Percentiles rank a stretch among this genome's conserved stretches.
phyloP scores from a whole-genome alignment of 2,888 invertebrate species.

The Caenorhabditis sulstoni region DNA sequence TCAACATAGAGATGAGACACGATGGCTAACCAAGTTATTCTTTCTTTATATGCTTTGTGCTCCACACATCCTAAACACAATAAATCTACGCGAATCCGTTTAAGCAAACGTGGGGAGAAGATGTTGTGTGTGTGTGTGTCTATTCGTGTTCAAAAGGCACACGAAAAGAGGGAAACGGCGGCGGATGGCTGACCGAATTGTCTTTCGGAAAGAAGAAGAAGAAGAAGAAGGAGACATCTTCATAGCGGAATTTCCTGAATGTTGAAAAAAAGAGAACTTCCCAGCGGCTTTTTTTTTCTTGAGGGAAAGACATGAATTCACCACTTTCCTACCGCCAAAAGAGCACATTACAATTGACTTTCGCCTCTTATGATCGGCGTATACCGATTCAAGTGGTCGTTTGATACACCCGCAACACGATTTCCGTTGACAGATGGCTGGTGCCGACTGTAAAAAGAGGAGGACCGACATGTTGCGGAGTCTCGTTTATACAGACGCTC shows the following conservation, averaged over 20 bases:
- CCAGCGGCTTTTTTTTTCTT: no score
- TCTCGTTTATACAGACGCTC: slow-evolving; percentile 29
- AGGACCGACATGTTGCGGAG: slow-evolving; percentile 50
- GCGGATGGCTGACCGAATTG: slow-evolving; percentile 44
- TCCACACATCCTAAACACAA: slow-evolving; percentile 59
- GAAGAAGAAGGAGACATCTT: slow-evolving; percentile 24
- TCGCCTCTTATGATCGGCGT: slow-evolving; percentile 7
- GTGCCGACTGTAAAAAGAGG: slow-evolving; percentile 21
- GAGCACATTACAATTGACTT: slow-evolving; percentile 32
- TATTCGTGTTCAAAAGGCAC: slow-evolving; percentile 45
- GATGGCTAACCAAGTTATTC: slow-evolving; percentile 61
- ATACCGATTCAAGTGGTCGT: slow-evolving; percentile 45
- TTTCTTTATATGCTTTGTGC: slow-evolving; percentile 66
- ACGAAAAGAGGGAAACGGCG: slow-evolving; percentile 34
- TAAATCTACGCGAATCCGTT: slow-evolving; percentile 57
- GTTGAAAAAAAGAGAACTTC: slow-evolving; percentile 27
- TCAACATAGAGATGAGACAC: slow-evolving; percentile 41
- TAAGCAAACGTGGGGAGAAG: slow-evolving; percentile 46
- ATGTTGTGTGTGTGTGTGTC: slow-evolving; percentile 49
- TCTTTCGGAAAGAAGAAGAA: slow-evolving; percentile 25
- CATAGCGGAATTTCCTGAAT: slow-evolving; percentile 41
- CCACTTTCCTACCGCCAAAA: slow-evolving; percentile 19
- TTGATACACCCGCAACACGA: slow-evolving; percentile 29
- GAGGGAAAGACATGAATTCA: background rate
- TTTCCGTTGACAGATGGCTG: slow-evolving; percentile 52